phyloP scores from a whole-genome alignment of 2,797 vertebrate genomes.

The Argentina silus region DNA sequence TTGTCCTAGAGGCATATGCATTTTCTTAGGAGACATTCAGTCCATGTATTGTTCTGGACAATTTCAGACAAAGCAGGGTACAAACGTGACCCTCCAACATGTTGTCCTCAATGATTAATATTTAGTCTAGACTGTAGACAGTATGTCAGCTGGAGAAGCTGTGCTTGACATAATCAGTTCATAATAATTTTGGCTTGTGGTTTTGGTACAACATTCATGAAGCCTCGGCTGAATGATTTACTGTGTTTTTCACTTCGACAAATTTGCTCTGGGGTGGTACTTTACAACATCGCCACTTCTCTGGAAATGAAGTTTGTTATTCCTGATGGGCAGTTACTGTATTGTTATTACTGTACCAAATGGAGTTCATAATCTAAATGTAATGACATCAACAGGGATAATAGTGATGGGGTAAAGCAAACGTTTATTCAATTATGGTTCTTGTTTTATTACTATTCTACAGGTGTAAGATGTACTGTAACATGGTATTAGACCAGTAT shows the following conservation, averaged over 20 bases:
- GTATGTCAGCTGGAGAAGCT: no score
- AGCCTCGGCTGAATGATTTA: neutral
- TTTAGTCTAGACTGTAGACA: no score
- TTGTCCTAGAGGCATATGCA: neutral
- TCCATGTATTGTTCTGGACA: neutral
- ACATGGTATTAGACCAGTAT: constrained; percentile 39
- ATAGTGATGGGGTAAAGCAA: neutral
- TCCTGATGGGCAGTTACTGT: neutral
- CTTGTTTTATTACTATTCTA: no score
- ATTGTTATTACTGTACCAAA: no score
- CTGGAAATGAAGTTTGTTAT: neutral
- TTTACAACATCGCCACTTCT: neutral
- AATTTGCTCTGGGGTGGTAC: neutral
- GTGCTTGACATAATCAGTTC: neutral
- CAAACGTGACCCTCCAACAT: neutral
- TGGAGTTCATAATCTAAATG: neutral
- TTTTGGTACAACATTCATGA: neutral
- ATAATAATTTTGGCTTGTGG: neutral
- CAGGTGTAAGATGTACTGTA: no score
- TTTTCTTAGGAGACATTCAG: neutral
- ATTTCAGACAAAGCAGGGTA: neutral
- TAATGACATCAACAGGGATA: neutral
- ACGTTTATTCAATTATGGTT: neutral
- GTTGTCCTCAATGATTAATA: neutral
- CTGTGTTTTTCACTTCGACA: neutral